Percentiles rank a stretch among this genome's conserved stretches.
phyloP scores from a whole-genome alignment of 2,113 vertebrate genomes.

The Columba janthina region DNA sequence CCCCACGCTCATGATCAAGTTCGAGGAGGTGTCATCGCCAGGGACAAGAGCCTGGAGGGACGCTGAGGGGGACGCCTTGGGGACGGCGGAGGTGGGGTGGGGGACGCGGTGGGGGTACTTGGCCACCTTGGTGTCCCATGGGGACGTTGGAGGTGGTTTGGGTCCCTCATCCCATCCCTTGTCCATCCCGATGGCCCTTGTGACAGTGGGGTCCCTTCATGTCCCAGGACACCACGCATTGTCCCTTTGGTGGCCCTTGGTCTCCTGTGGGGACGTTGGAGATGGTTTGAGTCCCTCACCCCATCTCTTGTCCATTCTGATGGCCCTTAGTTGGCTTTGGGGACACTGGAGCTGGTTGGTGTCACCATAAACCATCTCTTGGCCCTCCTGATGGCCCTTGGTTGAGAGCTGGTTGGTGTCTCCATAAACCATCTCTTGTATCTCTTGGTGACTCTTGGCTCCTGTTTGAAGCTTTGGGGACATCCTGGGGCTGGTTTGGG shows the following conservation, averaged over 20 bases:
- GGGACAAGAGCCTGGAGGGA: slow-evolving; percentile 89
- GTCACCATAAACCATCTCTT: not conserved
- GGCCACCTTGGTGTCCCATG: too few species aligned
- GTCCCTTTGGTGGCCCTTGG: not conserved
- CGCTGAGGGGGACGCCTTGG: slow-evolving; percentile 62
- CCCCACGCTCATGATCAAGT: slow-evolving; percentile 98
- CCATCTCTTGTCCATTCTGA: too few species aligned
- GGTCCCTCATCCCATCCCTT: too few species aligned
- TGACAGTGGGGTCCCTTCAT: too few species aligned
- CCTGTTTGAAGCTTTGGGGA: not conserved
- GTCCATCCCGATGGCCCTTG: too few species aligned
- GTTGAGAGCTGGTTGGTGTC: not conserved
- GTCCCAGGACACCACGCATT: too few species aligned
- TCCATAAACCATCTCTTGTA: not conserved
- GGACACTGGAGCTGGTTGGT: not conserved
- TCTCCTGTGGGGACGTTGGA: too few species aligned
- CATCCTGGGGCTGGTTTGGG: not conserved
- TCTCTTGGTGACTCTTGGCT: not conserved
- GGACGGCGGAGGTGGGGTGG: not conserved
- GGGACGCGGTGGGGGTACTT: accelerated
- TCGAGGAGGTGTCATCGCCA: slow-evolving; percentile 90
- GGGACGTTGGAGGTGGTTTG: too few species aligned
- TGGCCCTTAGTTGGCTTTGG: not conserved
- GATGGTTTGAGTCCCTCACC: not conserved
- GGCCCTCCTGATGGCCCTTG: not conserved